Conservation (phyloP, 2,888 invertebrate species). For the Drosophila pegasa region DNA sequence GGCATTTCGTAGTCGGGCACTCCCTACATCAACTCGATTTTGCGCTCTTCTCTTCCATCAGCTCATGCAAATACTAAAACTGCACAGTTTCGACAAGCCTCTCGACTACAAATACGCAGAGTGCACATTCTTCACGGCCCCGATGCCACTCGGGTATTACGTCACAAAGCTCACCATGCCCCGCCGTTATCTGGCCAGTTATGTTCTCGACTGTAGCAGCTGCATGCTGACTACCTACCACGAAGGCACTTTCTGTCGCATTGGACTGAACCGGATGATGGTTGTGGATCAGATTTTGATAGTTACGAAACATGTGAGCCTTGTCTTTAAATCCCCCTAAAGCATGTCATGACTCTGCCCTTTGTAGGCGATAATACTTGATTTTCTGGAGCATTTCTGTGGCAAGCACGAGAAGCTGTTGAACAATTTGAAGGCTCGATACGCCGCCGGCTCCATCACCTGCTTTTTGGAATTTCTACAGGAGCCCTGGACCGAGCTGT, state of each 20-base stretch:
- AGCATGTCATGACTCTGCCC: background rate
- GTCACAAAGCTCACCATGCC: conserved; percentile 72
- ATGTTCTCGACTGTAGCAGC: conserved; percentile 32
- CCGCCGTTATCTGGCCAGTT: conserved; percentile 61
- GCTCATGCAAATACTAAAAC: conserved; percentile 60
- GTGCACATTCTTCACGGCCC: conserved; percentile 60
- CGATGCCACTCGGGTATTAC: conserved; percentile 62
- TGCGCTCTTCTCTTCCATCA: conserved; percentile 2
- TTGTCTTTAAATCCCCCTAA: background rate
- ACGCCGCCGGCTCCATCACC: conserved; percentile 47
- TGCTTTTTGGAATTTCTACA: conserved; percentile 74
- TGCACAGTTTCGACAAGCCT: background rate
- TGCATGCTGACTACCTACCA: conserved; percentile 58
- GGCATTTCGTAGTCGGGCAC: background rate
- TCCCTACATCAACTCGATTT: background rate
- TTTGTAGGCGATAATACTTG: conserved; percentile 38
- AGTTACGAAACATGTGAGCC: conserved; percentile 67
- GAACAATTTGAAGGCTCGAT: conserved; percentile 69
- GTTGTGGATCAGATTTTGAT: conserved; percentile 79
- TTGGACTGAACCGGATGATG: conserved; percentile 61
- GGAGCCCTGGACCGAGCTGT: conserved; percentile 71
- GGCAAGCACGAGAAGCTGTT: conserved; percentile 78
- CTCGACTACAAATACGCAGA: conserved; percentile 58
- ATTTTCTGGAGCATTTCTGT: conserved; percentile 75
- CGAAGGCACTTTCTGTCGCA: conserved; percentile 70